Conservation (phyloP, 2,797 vertebrate species). For the Distichodus sexfasciatus region DNA sequence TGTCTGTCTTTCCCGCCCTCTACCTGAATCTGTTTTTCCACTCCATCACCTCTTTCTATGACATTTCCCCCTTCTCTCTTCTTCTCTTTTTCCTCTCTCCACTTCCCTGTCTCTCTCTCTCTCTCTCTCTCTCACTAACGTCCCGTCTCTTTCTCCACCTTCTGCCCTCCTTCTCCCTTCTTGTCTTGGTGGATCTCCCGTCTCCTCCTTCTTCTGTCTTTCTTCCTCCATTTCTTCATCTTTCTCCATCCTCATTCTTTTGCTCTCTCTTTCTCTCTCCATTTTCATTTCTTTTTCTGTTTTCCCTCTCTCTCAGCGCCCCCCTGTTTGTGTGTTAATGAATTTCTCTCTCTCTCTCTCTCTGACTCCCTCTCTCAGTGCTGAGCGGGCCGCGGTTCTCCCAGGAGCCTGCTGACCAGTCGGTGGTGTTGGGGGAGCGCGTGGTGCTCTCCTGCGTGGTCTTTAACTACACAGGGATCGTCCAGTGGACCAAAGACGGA, state of each 20-base stretch:
- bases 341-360: constrained; percentile 10
- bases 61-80: background rate
- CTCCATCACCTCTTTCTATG: background rate
- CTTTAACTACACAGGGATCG: constrained; percentile 93
- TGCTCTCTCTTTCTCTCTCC: background rate
- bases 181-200: too few species aligned
- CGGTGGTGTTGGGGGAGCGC: constrained; percentile 87
- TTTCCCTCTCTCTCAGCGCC: constrained; percentile 9
- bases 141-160: background rate
- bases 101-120: background rate
- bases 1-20: background rate
- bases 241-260: background rate
- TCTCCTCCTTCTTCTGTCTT: background rate
- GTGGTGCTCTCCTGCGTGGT: constrained; percentile 88
- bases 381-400: constrained; percentile 82
- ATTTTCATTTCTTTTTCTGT: background rate
- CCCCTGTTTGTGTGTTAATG: constrained; percentile 18
- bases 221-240: background rate
- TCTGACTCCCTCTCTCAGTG: constrained; percentile 58
- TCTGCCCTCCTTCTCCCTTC: background rate
- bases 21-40: background rate
- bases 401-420: constrained; percentile 92
- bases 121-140: background rate
- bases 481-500: constrained; percentile 97
- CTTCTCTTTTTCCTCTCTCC: background rate